phyloP scores from a whole-genome alignment of 2,888 invertebrate species.

The Arge pagana region DNA sequence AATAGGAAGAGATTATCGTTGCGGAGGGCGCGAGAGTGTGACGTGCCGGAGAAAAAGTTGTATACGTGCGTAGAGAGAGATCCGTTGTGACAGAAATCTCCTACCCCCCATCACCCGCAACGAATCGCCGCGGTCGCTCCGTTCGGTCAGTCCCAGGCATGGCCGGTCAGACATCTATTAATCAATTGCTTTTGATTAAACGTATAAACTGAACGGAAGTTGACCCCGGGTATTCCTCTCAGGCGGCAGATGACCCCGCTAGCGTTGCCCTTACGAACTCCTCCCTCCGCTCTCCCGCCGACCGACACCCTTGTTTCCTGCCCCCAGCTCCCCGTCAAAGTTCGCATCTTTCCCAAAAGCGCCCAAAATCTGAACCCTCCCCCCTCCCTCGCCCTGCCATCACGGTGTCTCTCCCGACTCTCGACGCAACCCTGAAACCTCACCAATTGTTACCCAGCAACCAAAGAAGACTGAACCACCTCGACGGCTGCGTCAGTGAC shows the following conservation, averaged over 20 bases:
- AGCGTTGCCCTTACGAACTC: not conserved
- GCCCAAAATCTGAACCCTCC: no score
- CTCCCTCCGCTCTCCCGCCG: no score
- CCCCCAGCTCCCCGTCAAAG: no score
- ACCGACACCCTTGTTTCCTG: no score
- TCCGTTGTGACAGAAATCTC: no score
- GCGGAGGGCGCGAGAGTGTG: no score
- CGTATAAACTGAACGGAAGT: slow-evolving; percentile 42
- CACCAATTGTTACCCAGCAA: slow-evolving; percentile 62
- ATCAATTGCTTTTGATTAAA: slow-evolving; percentile 48
- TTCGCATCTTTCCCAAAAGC: no score
- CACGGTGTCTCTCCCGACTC: no score
- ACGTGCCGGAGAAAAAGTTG: no score
- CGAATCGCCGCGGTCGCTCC: slow-evolving; percentile 4
- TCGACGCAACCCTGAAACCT: slow-evolving; percentile 40
- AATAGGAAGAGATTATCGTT: no score
- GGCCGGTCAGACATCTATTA: slow-evolving; percentile 38
- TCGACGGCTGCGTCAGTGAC: slow-evolving; percentile 53
- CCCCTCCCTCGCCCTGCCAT: no score
- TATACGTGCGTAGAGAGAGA: no score
- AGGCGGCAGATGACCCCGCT: slow-evolving; percentile 4
- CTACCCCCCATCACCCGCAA: slow-evolving; percentile 10
- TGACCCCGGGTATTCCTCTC: slow-evolving; percentile 27
- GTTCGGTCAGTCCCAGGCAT: not conserved
- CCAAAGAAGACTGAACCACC: slow-evolving; percentile 65